Evolutionary conservation across 1,140 invertebrate species (phyloP).

Genomic region (Drosophila watanabei): DNA sequence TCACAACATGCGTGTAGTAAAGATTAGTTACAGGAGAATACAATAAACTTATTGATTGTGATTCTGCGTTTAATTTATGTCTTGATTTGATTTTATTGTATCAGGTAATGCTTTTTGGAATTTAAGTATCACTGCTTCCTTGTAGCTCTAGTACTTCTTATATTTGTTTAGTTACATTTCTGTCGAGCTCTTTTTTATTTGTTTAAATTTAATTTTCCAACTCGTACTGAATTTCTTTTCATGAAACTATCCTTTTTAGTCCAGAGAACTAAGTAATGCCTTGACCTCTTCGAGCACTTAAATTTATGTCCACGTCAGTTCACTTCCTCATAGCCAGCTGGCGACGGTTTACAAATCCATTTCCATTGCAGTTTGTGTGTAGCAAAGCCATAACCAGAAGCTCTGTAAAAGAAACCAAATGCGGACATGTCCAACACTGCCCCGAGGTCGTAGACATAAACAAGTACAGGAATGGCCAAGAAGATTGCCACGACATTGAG

Average conservation of each 20-base stretch:
- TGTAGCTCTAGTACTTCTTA: too few relatives aligned
- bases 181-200: background rate
- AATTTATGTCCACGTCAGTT: slow-evolving; percentile 49
- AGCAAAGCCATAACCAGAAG: slow-evolving; percentile 54
- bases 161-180: background rate
- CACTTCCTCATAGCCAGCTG: slow-evolving; percentile 36
- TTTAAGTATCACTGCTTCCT: background rate
- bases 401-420: slow-evolving; percentile 32
- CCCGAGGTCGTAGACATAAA: slow-evolving; percentile 23
- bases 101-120: background rate
- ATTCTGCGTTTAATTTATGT: background rate
- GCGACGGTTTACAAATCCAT: slow-evolving; percentile 21
- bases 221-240: slow-evolving; percentile 6
- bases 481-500: background rate
- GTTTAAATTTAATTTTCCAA: background rate
- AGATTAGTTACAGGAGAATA: background rate
- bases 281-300: slow-evolving; percentile 30
- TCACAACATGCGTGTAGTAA: background rate
- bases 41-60: background rate
- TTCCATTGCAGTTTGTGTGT: slow-evolving; percentile 35
- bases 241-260: slow-evolving; percentile 20
- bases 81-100: background rate
- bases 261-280: background rate
- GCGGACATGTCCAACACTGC: slow-evolving; percentile 29
- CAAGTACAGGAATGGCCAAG: background rate